These are phyloP conservation scores for Horisme vitalbata DNA, from an alignment of 2,888 invertebrate species.

Conservation along the genomic window DNA sequence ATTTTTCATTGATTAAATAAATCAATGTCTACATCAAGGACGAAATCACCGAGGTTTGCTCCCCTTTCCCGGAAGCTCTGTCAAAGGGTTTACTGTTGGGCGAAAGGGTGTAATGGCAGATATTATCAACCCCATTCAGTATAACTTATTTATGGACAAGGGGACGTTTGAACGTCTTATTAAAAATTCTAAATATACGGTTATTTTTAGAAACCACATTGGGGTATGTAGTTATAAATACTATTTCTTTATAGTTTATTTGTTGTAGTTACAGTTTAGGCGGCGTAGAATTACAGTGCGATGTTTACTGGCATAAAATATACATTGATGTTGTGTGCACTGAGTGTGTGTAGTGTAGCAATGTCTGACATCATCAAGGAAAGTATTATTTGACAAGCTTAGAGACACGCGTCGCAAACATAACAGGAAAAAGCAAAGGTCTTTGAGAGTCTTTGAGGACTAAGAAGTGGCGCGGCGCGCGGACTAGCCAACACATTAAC, in stretches of 20 bases:
- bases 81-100: neutral
- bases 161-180: neutral
- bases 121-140: conserved; percentile 5
- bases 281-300: no score
- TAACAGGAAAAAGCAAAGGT: no score
- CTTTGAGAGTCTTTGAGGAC: no score
- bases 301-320: no score
- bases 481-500: no score
- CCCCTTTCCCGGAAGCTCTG: conserved; percentile 3
- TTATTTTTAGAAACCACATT: neutral
- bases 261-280: neutral
- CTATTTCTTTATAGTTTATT: no score
- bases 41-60: neutral
- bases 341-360: no score
- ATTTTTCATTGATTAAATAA: neutral
- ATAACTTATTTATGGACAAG: neutral
- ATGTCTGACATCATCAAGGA: neutral
- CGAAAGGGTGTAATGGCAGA: conserved; percentile 1
- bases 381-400: neutral
- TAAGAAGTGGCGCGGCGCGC: no score
- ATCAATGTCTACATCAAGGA: neutral
- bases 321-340: no score
- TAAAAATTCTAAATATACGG: neutral
- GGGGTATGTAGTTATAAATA: no score
- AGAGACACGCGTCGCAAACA: no score